These are phyloP conservation scores for Amblyopsis rosae DNA, from an alignment of 2,113 vertebrate species.

Conservation along the genomic window DNA sequence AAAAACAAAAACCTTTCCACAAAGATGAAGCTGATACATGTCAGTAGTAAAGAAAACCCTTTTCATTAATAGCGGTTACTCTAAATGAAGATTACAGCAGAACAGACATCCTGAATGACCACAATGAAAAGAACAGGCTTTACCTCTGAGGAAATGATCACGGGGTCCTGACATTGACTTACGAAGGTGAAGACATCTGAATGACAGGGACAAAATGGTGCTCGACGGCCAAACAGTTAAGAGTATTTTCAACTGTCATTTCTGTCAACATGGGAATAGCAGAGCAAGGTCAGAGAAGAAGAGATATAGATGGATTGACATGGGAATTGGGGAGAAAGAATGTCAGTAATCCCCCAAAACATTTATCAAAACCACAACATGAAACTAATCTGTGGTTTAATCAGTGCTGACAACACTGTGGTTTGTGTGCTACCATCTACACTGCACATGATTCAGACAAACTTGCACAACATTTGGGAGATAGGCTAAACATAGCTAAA, in stretches of 20 bases:
- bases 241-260: constrained; percentile 67
- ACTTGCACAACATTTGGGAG: too few species aligned
- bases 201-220: constrained; percentile 67
- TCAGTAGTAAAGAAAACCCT: neutral
- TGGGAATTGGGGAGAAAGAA: neutral
- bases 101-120: constrained; percentile 2
- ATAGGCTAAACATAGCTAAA: too few species aligned
- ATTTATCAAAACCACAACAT: neutral
- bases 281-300: constrained; percentile 27
- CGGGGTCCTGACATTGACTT: constrained; percentile 43
- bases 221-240: constrained; percentile 65
- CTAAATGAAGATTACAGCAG: constrained; percentile 2
- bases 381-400: neutral
- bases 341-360: neutral
- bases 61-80: neutral
- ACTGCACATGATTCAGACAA: constrained; percentile 1
- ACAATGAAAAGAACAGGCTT: constrained; percentile 48
- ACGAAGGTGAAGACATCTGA: constrained; percentile 65
- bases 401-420: constrained; percentile 3
- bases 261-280: constrained; percentile 55
- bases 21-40: neutral
- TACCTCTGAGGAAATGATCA: constrained; percentile 53
- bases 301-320: constrained; percentile 7
- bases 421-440: constrained; percentile 2
- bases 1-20: neutral